Base-by-base conservation (phyloP, 37 sponge, comb jelly and placozoan species). In the Trichoplax adhaerens region DNA sequence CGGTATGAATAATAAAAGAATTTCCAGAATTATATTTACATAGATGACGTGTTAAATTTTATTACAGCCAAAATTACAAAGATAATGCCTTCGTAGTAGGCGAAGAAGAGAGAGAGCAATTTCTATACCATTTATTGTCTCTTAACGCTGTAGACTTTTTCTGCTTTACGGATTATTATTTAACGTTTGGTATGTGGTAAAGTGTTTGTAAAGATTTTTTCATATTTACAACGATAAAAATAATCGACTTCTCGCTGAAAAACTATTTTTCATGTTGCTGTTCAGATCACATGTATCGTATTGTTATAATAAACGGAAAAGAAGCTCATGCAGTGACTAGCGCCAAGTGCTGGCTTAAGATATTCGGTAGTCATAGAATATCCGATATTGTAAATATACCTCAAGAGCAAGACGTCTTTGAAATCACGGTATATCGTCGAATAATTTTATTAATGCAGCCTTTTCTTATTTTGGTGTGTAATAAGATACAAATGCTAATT, bases 61-160 rank as follows among this genome's bases (percentile, higher is more conserved):
- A 29, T 2, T 61, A 62, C 4, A 53, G 48, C 46, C 65, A 50
- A 6, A 58, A 58, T n/a, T 97, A 92, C 72, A 78, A 80, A 10
- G 82, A 81, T 61, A 89, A 92, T 68, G 93, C 99, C 7, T 97
- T 97, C 83, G 65, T 97, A 46, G 55, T 84, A 50, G 85, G 87
- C 6, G 90, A 92, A 29, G 93, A 88, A 56, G 85, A 97, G 65
- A 76, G 76, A 51, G 87, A 89, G 66, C 99, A 92, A 76, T 86
- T 92, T 74, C 73, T 97, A 69, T 78, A 80, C 73, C 88, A 87
- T 70, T 77, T 90, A 52, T 79, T 88, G 54, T 81, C 91, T 46
- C 85, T 95, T 49, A 84, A 81, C 51, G 89, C 90, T 68, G 81
- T 84, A 53, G 85, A 84, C 62, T 92, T 92, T 78, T 76, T 72